A percentile compares a stretch with the other conserved stretches of the same genome.
phyloP scores from a whole-genome alignment of 2,888 invertebrate species.

The Caenorhabditis auriculariae region DNA sequence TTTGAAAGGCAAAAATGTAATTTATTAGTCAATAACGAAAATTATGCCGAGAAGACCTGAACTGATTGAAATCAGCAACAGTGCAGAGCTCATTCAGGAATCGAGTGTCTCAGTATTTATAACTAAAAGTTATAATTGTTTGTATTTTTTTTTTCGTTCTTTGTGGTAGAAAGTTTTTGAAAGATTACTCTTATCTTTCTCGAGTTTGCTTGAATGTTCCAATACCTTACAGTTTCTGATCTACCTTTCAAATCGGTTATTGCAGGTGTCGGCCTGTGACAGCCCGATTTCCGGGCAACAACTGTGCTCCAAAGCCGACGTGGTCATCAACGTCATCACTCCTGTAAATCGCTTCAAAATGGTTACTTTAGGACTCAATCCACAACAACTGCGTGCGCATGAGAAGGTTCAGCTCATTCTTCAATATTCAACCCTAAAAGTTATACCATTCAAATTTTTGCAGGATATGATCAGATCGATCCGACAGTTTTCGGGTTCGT shows the following conservation, averaged over 20 bases:
- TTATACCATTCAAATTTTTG: not conserved
- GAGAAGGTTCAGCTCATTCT: conserved; percentile 51
- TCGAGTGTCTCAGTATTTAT: no score
- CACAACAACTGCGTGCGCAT: conserved; percentile 51
- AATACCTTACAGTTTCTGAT: not conserved
- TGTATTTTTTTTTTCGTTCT: no score
- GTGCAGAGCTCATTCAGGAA: not conserved
- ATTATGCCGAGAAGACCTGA: no score
- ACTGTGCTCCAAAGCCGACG: conserved; percentile 52
- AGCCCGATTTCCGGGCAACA: conserved; percentile 51
- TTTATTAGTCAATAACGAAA: no score
- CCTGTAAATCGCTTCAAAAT: conserved; percentile 57
- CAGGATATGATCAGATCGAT: conserved; percentile 54
- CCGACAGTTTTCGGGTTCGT: conserved; percentile 55
- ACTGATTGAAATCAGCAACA: no score
- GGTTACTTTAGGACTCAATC: conserved; percentile 48
- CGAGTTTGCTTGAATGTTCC: no score
- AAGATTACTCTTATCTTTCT: no score
- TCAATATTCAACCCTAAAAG: not conserved
- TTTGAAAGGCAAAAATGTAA: no score
- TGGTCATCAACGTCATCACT: conserved; percentile 51
- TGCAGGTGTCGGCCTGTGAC: conserved; percentile 53
- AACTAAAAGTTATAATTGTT: no score
- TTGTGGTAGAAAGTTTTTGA: no score
- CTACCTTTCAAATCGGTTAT: no score